Percentiles rank a stretch among this genome's conserved stretches.
Evolutionary conservation across 2,797 vertebrate species (phyloP).

Genomic region (Ctenochaetus hawaiiensis): DNA sequence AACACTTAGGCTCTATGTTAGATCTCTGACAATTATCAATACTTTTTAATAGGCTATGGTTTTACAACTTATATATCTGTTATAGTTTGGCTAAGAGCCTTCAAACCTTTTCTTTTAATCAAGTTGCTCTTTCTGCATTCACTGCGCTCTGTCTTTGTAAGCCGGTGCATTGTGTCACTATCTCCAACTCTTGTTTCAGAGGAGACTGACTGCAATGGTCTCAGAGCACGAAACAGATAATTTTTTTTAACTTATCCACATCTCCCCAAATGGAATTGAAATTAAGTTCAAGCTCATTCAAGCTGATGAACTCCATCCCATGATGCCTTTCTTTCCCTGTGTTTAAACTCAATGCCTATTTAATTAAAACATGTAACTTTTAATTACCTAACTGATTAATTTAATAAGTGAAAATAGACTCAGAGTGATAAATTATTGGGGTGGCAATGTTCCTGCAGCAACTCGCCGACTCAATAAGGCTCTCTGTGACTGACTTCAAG

Average conservation of each 20-base stretch:
- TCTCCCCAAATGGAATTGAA: conserved; percentile 73
- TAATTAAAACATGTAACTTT: conserved; percentile 86
- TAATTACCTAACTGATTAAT: conserved; percentile 86
- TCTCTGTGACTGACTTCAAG: conserved; percentile 69
- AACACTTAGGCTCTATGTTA: neutral
- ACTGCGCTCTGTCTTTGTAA: conserved; percentile 19
- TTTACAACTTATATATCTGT: neutral
- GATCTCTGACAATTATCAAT: neutral
- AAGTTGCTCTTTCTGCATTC: neutral
- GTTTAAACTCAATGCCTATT: conserved; percentile 80
- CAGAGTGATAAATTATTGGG: conserved; percentile 79
- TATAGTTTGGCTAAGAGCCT: neutral
- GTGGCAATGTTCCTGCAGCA: conserved; percentile 72
- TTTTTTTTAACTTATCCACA: conserved; percentile 63
- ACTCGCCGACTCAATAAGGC: conserved; percentile 50
- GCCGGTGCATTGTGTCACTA: conserved; percentile 48
- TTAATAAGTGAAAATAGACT: conserved; percentile 80
- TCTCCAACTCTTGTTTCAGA: conserved; percentile 56
- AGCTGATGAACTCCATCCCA: conserved; percentile 74
- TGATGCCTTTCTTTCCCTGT: conserved; percentile 74
- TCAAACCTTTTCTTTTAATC: conserved; percentile 20
- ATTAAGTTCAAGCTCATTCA: conserved; percentile 73
- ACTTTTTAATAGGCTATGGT: neutral
- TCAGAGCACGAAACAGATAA: conserved; percentile 73
- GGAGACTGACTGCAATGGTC: conserved; percentile 53